Evolutionary conservation across 2,888 invertebrate species (phyloP), one percentile per base, ranked within the genome.

Genomic region (Synanthedon vespiformis): DNA sequence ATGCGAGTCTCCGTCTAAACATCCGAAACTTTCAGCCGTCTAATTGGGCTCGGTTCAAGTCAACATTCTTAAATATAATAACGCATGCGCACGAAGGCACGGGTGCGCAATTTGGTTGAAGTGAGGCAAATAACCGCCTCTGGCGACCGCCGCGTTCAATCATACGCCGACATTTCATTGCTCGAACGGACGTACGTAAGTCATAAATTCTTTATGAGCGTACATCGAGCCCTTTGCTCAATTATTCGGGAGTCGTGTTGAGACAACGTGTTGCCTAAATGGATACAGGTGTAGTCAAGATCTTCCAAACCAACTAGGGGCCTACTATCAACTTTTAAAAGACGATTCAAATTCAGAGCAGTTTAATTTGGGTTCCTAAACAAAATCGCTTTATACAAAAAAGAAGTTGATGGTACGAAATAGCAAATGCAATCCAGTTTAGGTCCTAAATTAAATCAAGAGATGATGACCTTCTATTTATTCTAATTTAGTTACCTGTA

Each of bases 91-190:
- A 72, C 78, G 77, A 76, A 76, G 63, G 65, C 66, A 64, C 76
- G 74, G 69, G 57, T 56, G 72, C 74, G 80, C 83, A 85, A 85
- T 85, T 86, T 85, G 72, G 78, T 75, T 71, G 75, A 72, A 74
- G 76, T 79, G 73, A 76, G 74, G 80, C 77, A 83, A 85, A 84
- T 85, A 80, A 80, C 71, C 78, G 83, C 86, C 78, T 59, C 64
- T 59, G 77, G 80, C 68, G 55, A 55, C 74, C 64, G 60, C 66
- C 64, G 65, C 60, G 67, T 65, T 74, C 73, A 80, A 79, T 80
- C 79, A 78, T 71, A 61, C 59, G 61, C 58, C 57, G 60, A 60
- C 56, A 60, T 64, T 70, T 68, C 71, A 69, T 64, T 71, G 62
- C 60, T 18, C 56, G 51, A 57, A 48, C 51, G 13, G 49, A 53